These are phyloP conservation scores for Eulemur albifrons DNA, from an alignment of 2,797 vertebrate genomes.

Conservation along the genomic window DNA sequence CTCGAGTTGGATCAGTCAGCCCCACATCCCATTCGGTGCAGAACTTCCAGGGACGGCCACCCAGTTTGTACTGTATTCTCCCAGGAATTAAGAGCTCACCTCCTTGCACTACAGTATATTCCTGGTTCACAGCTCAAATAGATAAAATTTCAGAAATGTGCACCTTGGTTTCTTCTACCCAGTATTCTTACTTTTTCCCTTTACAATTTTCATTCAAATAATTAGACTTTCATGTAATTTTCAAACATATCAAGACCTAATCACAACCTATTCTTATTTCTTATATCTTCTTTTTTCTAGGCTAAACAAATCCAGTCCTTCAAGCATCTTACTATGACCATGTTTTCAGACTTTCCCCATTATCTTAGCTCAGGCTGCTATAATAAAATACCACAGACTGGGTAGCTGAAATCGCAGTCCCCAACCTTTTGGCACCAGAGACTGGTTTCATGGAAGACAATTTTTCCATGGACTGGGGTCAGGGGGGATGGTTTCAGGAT, in stretches of 20 bases:
- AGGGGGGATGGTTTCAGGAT: no score
- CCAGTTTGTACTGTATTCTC: background rate
- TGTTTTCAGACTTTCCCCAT: background rate
- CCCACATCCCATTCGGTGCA: background rate
- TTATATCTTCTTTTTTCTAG: background rate
- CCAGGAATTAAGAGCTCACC: background rate
- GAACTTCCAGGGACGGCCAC: background rate
- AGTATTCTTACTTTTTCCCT: background rate
- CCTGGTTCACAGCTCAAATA: background rate
- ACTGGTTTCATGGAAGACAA: no score
- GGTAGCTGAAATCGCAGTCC: background rate
- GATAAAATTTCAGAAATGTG: background rate
- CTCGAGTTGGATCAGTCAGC: background rate
- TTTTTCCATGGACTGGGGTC: no score
- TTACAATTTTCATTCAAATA: background rate
- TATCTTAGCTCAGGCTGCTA: background rate
- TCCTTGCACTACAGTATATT: rapidly evolving
- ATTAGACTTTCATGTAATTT: background rate
- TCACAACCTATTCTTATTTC: background rate
- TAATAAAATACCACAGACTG: background rate
- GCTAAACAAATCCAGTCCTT: background rate
- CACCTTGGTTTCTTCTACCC: background rate
- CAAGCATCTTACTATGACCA: background rate
- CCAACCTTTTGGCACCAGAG: no score
- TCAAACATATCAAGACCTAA: background rate